Percentiles rank a stretch among this genome's conserved stretches.
Evolutionary conservation across 2,888 invertebrate species (phyloP).

Genomic region (Cordilura impudica): DNA sequence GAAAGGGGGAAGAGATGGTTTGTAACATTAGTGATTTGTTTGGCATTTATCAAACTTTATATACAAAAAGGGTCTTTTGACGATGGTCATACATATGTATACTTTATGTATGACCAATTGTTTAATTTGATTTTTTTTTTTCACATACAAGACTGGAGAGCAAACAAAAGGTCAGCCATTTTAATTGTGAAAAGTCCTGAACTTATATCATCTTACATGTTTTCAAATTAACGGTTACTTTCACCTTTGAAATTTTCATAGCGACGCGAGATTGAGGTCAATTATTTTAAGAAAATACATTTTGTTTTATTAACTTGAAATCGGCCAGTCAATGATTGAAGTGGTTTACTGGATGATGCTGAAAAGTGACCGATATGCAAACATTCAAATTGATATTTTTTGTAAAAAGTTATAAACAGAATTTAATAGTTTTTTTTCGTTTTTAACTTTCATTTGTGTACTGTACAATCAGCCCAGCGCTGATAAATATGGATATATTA

Average conservation of each 20-base stretch:
- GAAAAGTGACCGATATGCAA: no score
- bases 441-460: no score
- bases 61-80: constrained; percentile 39
- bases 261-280: no score
- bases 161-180: constrained; percentile 48
- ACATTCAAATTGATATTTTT: no score
- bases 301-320: no score
- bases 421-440: no score
- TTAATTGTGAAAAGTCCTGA: constrained; percentile 29
- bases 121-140: constrained; percentile 13
- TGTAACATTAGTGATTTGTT: neutral
- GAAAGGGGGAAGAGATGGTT: constrained; percentile 22
- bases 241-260: neutral
- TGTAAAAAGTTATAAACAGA: no score
- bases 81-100: constrained; percentile 17
- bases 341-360: no score
- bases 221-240: constrained; percentile 51
- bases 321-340: no score
- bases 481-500: no score
- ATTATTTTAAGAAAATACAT: no score
- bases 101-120: constrained; percentile 27
- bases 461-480: no score
- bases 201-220: constrained; percentile 48
- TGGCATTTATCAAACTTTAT: neutral
- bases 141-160: neutral